phyloP scores from a whole-genome alignment of 2,113 vertebrate species.

The Cavia aperea region DNA sequence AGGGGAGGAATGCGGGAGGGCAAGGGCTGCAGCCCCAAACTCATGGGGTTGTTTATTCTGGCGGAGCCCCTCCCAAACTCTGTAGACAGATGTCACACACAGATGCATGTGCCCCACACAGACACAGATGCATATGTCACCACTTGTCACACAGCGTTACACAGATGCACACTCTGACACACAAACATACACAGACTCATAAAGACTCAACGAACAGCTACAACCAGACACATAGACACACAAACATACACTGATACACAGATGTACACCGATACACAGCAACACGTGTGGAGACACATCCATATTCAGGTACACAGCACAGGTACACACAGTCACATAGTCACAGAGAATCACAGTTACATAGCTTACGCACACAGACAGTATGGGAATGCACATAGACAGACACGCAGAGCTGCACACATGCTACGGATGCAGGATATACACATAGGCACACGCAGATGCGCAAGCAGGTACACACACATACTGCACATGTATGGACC shows the following conservation, averaged over 20 bases:
- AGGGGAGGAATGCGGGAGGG: conserved; percentile 59
- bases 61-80: conserved; percentile 58
- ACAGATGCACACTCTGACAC: not conserved
- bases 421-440: not conserved
- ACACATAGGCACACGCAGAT: not conserved
- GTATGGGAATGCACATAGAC: fast-evolving
- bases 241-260: not conserved
- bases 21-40: conserved; percentile 22
- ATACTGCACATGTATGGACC: fast-evolving
- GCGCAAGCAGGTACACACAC: not conserved
- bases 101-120: fast-evolving
- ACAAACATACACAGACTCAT: not conserved
- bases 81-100: conserved; percentile 4
- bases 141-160: not conserved
- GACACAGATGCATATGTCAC: too few species aligned
- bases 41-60: conserved; percentile 69
- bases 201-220: not conserved
- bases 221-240: not conserved
- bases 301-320: not conserved
- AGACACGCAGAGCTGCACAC: not conserved
- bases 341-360: not conserved
- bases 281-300: not conserved
- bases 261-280: not conserved
- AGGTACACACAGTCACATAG: not conserved
- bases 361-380: not conserved